phyloP scores from a whole-genome alignment of 2,113 vertebrate genomes.

The Menura novaehollandiae region DNA sequence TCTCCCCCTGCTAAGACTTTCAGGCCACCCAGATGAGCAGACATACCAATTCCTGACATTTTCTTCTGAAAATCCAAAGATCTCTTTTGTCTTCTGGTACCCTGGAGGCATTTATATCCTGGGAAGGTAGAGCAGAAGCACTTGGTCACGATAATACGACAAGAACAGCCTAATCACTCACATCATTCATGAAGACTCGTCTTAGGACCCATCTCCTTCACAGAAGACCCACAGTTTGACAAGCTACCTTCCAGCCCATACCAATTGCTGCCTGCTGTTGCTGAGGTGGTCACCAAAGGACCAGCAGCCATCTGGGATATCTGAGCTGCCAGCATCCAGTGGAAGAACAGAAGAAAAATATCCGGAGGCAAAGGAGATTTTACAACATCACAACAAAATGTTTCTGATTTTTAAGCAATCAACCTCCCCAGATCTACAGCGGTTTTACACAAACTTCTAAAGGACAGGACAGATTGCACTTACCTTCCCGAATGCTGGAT shows the following conservation, averaged over 20 bases:
- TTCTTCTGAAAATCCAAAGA: slow-evolving; percentile 25
- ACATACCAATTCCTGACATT: slow-evolving; percentile 46
- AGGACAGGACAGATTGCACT: not conserved
- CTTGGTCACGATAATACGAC: not conserved
- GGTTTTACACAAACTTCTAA: not conserved
- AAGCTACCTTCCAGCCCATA: not conserved
- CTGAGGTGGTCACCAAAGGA: not conserved
- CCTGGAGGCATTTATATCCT: slow-evolving; percentile 50
- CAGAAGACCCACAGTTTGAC: not conserved
- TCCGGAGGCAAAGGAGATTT: not conserved
- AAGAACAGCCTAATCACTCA: not conserved
- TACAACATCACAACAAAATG: not conserved
- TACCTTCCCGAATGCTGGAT: not conserved
- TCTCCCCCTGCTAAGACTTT: not conserved
- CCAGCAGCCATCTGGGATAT: not conserved
- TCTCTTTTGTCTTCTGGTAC: slow-evolving; percentile 17
- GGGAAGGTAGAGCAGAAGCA: not conserved
- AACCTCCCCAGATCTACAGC: not conserved
- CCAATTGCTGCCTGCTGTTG: not conserved
- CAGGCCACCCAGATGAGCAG: not conserved
- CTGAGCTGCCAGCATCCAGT: not conserved
- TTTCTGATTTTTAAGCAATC: not conserved
- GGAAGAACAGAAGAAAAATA: not conserved
- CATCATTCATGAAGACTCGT: not conserved
- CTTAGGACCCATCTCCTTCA: not conserved